Evolutionary conservation across 2,797 vertebrate species (phyloP).

Genomic region (Malacoctenus gilli): DNA sequence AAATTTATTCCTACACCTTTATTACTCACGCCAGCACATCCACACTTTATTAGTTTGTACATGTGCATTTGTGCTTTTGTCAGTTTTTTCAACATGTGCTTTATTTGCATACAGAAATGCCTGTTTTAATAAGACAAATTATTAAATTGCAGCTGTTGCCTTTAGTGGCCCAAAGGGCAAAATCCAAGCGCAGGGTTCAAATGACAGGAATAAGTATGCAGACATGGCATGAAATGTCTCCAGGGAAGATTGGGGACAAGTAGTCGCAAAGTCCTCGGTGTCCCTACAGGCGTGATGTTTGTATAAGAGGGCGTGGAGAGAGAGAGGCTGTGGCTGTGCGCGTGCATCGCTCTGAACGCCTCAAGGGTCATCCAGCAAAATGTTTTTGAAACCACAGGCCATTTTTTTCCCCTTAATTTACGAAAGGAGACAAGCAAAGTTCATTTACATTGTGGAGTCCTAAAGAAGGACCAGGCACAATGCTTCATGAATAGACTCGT

Average conservation of each 20-base stretch:
- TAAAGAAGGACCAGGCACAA: constrained; percentile 15
- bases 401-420: constrained; percentile 44
- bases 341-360: constrained; percentile 36
- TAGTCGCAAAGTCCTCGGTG: constrained; percentile 43
- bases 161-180: constrained; percentile 27
- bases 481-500: constrained; percentile 14
- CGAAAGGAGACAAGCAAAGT: constrained; percentile 44
- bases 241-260: constrained; percentile 46
- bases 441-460: constrained; percentile 15
- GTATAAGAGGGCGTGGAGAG: constrained; percentile 35
- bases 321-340: constrained; percentile 17
- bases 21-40: not conserved
- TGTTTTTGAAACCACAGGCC: constrained; percentile 40
- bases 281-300: constrained; percentile 46
- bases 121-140: constrained; percentile 19
- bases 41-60: constrained; percentile 11
- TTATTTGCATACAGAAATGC: constrained; percentile 30
- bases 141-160: constrained; percentile 34
- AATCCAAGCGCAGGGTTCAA: constrained; percentile 38
- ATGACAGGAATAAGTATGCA: constrained; percentile 51
- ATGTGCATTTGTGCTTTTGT: not conserved
- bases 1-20: no score
- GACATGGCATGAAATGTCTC: constrained; percentile 55
- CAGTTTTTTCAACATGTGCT: not conserved
- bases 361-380: constrained; percentile 26